phyloP scores from a whole-genome alignment of 2,113 vertebrate species.

The Hylia prasina region DNA sequence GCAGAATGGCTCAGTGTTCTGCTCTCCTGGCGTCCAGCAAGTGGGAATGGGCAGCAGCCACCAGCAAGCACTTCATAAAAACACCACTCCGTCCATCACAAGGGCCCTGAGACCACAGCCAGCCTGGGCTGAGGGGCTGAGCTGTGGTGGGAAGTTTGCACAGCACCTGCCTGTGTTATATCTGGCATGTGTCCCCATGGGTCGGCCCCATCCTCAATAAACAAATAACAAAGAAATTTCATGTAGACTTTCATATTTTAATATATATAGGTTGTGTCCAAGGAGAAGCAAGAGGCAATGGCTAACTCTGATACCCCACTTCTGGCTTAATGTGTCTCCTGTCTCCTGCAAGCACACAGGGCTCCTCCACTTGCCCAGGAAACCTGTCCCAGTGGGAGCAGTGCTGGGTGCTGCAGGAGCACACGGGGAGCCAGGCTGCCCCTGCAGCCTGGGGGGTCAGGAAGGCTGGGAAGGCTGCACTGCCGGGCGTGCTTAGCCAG shows the following conservation, averaged over 20 bases:
- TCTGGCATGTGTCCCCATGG: rapidly evolving
- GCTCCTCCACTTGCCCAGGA: not conserved
- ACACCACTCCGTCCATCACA: not conserved
- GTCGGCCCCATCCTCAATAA: not conserved
- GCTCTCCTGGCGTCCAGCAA: rapidly evolving
- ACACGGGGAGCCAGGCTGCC: not conserved
- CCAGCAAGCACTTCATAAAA: conserved; percentile 33
- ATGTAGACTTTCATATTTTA: not conserved
- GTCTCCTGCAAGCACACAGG: rapidly evolving
- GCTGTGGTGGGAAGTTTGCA: not conserved
- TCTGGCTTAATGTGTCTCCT: not conserved
- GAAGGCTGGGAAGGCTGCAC: no score
- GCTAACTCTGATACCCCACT: not conserved
- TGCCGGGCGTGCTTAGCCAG: rapidly evolving
- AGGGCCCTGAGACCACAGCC: not conserved
- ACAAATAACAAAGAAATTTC: not conserved
- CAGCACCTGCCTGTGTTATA: conserved; percentile 43
- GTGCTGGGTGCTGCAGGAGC: no score
- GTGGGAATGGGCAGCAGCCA: rapidly evolving
- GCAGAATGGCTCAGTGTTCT: conserved; percentile 45
- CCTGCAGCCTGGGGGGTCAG: not conserved
- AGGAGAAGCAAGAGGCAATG: not conserved
- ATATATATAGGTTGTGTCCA: not conserved
- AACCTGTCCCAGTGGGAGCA: not conserved
- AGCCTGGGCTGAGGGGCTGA: not conserved